Conservation (phyloP, 2,113 vertebrate species). For the Athene cunicularia region DNA sequence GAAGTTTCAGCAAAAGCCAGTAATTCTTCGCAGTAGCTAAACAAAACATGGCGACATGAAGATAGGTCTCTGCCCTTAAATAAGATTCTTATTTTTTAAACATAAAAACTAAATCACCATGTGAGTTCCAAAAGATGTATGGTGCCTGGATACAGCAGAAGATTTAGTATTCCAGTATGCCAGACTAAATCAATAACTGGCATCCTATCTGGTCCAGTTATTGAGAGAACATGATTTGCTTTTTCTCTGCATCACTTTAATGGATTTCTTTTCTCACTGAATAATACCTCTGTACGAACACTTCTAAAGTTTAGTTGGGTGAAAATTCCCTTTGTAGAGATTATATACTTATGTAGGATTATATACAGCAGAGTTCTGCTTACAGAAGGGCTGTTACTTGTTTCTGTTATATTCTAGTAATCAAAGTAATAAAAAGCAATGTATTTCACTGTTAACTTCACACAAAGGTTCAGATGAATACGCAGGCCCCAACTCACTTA, state of each 20-base stretch:
- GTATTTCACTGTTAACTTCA: background rate
- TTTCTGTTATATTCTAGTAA: background rate
- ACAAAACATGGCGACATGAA: background rate
- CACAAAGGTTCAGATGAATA: background rate
- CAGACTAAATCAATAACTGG: conserved; percentile 74
- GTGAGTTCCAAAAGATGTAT: conserved; percentile 53
- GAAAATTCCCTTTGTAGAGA: conserved; percentile 39
- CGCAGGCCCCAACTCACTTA: background rate
- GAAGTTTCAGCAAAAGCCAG: background rate
- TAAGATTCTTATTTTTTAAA: conserved; percentile 28
- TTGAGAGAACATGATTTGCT: conserved; percentile 68
- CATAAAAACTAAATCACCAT: conserved; percentile 31
- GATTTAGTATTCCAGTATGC: conserved; percentile 66
- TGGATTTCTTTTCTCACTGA: conserved; percentile 51
- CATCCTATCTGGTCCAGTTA: conserved; percentile 59
- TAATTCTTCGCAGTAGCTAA: background rate
- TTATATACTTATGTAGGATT: background rate
- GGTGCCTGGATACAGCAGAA: conserved; percentile 53
- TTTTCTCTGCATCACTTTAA: conserved; percentile 62
- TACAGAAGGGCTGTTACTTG: background rate
- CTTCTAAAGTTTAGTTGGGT: conserved; percentile 37
- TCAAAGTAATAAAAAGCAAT: background rate
- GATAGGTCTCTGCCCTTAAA: background rate
- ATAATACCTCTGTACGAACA: conserved; percentile 35
- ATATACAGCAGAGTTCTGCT: background rate